Conservation (phyloP, 2,113 vertebrate genomes). For the Loxodonta africana region DNA sequence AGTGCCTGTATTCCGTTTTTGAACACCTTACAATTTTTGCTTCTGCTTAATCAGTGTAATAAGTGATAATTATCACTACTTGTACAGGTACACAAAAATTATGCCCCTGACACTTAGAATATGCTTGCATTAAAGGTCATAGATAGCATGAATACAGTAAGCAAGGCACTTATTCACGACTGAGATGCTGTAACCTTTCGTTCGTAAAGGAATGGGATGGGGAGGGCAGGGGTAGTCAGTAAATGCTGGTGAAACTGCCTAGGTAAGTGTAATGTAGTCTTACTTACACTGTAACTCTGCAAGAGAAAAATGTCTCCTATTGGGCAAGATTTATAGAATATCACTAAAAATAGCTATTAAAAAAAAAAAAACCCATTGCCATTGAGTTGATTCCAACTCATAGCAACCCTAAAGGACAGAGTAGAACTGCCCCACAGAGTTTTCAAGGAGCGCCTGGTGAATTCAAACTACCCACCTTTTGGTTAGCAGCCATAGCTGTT, state of each 20-base stretch:
- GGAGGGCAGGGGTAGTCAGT: neutral
- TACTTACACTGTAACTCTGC: neutral
- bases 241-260: slow-evolving; percentile 17
- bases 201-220: neutral
- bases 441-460: no score
- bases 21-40: slow-evolving; percentile 15
- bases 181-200: neutral
- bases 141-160: neutral
- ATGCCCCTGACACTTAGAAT: neutral
- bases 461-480: no score
- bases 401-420: no score
- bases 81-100: slow-evolving; percentile 19
- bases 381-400: no score
- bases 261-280: neutral
- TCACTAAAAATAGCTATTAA: slow-evolving; percentile 9
- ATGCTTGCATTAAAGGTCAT: slow-evolving; percentile 27
- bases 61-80: neutral
- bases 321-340: slow-evolving; percentile 28
- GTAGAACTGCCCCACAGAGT: no score
- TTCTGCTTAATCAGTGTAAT: neutral
- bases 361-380: neutral
- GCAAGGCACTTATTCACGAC: neutral
- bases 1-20: slow-evolving; percentile 24
- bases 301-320: neutral
- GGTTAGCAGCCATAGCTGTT: no score